Base-by-base conservation (phyloP, 92 coral and sea anemone genomes). In the Phenganax marumi region DNA sequence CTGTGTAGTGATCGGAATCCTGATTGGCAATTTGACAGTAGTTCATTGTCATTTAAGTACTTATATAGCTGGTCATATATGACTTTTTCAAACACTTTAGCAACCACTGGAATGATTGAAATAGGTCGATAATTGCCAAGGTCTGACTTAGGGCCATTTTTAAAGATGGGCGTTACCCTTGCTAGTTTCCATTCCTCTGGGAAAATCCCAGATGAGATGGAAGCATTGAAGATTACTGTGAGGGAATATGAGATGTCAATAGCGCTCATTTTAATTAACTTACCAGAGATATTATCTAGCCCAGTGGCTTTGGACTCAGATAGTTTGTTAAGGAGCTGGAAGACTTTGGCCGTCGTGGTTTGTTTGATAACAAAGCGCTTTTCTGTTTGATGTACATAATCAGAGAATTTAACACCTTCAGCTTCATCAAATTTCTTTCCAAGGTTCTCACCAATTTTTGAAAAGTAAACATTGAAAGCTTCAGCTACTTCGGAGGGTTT, bases 1-100 rank as follows among this genome's bases (percentile, higher is more conserved):
- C 80, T 75, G 19, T 50, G 57, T 51, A 52, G 21, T 17, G 60
- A 25, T 25, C 80, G 63, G 33, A 75, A 75, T 12, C 80, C 80
- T 5, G 80, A 75, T 53, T 75, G 60, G 52, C 57, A 75, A 47
- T 49, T 51, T 12, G 60, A 33, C 80, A 75, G 39, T 24, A 75
- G 39, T 50, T 75, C 52, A 25, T 75, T 24, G 12, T 53, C 24
- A 47, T 24, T 50, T 12, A 75, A 25, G 33, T 75, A 75, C 11
- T 50, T 10, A 21, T 75, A 75, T 12, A 75, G 57, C 24, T 75
- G 80, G 18, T 75, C 57, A 24, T 51, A 75, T 6, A 75, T 46
- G 33, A 75, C 52, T 75, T 53, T 75, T 63, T 52, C 63, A 25
- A 75, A 75, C 7, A 75, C 52, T 53, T 75, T 75, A n/a, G 80